These are phyloP conservation scores for Drosophila sp. DNA, from an alignment of 1,140 invertebrate species.

Conservation along the genomic window DNA sequence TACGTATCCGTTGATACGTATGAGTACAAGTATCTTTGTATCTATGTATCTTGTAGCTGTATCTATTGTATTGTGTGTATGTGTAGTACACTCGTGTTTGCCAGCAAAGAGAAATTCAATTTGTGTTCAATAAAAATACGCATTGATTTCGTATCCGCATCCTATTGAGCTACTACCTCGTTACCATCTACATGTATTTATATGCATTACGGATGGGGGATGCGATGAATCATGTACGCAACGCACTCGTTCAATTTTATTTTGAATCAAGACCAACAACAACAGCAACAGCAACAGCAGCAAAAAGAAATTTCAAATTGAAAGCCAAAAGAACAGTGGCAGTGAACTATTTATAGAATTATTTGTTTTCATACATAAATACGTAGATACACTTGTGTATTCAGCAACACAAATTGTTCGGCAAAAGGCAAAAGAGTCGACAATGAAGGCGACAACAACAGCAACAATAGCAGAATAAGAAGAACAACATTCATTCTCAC, in stretches of 20 bases:
- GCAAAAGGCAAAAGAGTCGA: conserved; percentile 56
- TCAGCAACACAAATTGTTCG: conserved; percentile 35
- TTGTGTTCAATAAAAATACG: conserved; percentile 58
- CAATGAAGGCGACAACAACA: conserved; percentile 43
- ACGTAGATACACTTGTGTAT: not conserved
- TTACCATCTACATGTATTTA: conserved; percentile 31
- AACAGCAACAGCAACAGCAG: conserved; percentile 53
- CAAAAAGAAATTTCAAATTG: conserved; percentile 68
- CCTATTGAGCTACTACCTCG: conserved; percentile 28
- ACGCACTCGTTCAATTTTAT: conserved; percentile 56
- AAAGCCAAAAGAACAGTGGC: conserved; percentile 76
- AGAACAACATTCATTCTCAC: conserved; percentile 16
- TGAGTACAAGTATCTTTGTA: conserved; percentile 16
- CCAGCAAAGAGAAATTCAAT: conserved; percentile 75
- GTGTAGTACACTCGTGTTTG: conserved; percentile 8
- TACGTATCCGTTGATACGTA: conserved; percentile 20
- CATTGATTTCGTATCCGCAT: conserved; percentile 54
- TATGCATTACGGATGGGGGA: conserved; percentile 32
- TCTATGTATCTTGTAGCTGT: conserved; percentile 30
- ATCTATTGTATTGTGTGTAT: conserved; percentile 57
- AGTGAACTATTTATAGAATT: conserved; percentile 83
- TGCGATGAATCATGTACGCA: conserved; percentile 69
- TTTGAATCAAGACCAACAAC: conserved; percentile 51
- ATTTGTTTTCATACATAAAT: conserved; percentile 72
- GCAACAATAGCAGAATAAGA: not conserved